Evolutionary conservation across 2,888 invertebrate species (phyloP).

Genomic region (Drosophila buzzatii): DNA sequence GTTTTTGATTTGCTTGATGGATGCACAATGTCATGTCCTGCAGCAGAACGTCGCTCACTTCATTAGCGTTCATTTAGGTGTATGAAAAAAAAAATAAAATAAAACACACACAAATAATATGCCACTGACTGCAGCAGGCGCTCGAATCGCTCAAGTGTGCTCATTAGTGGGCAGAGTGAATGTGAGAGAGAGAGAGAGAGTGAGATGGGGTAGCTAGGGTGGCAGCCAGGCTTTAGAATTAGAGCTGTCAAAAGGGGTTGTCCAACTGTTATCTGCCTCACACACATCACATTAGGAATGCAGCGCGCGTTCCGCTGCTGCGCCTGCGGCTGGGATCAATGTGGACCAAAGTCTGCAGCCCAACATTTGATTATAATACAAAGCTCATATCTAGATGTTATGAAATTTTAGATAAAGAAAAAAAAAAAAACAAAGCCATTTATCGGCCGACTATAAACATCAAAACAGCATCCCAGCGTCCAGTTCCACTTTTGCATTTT

Average conservation of each 20-base stretch:
- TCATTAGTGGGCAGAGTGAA: conserved; percentile 57
- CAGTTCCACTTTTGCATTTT: conserved; percentile 25
- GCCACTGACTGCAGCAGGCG: conserved; percentile 49
- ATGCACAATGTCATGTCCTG: conserved; percentile 70
- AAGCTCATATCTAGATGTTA: conserved; percentile 78
- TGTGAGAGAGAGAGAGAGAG: conserved; percentile 11
- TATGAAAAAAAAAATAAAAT: background rate
- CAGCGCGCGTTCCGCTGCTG: conserved; percentile 34
- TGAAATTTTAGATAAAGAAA: conserved; percentile 47
- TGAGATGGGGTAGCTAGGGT: conserved; percentile 10
- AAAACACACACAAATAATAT: conserved; percentile 45
- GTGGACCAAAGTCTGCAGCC: conserved; percentile 10
- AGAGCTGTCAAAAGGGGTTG: conserved; percentile 41
- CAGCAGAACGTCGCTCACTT: conserved; percentile 59
- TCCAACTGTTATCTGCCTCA: conserved; percentile 23
- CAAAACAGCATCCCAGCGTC: conserved; percentile 53
- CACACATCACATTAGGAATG: conserved; percentile 42
- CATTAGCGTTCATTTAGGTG: conserved; percentile 55
- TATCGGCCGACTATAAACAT: conserved; percentile 18
- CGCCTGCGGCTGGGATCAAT: conserved; percentile 23
- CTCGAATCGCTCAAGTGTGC: conserved; percentile 65
- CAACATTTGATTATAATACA: conserved; percentile 61
- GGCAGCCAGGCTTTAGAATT: conserved; percentile 9
- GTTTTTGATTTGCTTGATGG: conserved; percentile 69
- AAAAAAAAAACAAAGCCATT: conserved; percentile 25